Percentiles rank a stretch among this genome's conserved stretches.
Conservation (phyloP, 2,113 vertebrate genomes). For the Globicephala melas region DNA sequence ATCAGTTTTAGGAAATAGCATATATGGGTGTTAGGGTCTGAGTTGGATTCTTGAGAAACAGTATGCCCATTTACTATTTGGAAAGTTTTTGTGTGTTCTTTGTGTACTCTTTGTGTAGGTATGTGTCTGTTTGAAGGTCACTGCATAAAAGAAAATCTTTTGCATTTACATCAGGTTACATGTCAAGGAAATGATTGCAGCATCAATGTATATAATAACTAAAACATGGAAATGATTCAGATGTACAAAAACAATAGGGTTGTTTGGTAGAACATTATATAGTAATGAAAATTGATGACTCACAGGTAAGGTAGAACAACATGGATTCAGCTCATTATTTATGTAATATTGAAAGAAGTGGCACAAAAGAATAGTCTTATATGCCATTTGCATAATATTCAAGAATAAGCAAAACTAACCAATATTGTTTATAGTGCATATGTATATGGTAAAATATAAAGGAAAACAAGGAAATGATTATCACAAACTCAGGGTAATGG, state of each 20-base stretch:
- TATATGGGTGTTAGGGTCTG: neutral
- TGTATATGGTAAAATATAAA: neutral
- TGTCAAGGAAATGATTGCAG: neutral
- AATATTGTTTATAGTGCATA: neutral
- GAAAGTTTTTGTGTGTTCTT: slow-evolving; percentile 5
- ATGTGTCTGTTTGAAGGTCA: slow-evolving; percentile 2
- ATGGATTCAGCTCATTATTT: neutral
- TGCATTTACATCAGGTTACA: neutral
- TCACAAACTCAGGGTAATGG: neutral
- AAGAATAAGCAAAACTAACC: neutral
- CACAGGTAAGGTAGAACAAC: neutral
- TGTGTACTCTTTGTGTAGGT: neutral
- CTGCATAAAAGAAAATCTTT: neutral
- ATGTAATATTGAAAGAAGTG: slow-evolving; percentile 2
- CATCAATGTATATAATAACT: neutral
- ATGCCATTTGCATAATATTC: neutral
- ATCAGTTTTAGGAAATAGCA: neutral
- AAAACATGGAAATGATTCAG: slow-evolving; percentile 9
- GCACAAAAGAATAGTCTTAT: neutral
- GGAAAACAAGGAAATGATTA: neutral
- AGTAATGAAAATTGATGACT: neutral
- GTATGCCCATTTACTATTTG: neutral
- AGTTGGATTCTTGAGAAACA: slow-evolving; percentile 20
- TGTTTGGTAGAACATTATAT: neutral
- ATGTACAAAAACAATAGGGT: neutral